Evolutionary conservation across 2,797 vertebrate genomes (phyloP), one percentile per base, ranked within the genome.

Genomic region (Anomalospiza imberbis): DNA sequence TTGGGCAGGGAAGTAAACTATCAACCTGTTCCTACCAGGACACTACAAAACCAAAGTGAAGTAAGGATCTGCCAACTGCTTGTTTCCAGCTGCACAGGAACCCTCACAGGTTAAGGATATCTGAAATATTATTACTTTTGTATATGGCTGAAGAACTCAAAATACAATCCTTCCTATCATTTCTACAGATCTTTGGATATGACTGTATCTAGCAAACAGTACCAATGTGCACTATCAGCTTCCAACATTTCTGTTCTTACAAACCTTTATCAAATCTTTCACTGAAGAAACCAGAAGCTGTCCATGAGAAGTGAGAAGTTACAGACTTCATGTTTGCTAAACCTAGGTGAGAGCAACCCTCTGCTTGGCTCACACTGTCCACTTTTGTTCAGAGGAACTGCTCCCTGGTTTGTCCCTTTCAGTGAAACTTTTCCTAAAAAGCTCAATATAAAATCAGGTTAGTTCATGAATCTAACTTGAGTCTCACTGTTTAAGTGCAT

Each of bases 151-250:
- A 97, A 90, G 89, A 96, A 97, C 93, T 97, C 93, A 74, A 90
- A 94, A 71, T 57, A 84, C 72, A 85, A 94, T 89, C 54, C 67
- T 94, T 91, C 55, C 44, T 80, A 73, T 40, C 7, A 51, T 76
- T 93, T 61, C 74, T 82, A 78, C 6, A 81, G 48, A 62, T 95
- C 87, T 97, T 97, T 97, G 96, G 95, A 94, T 88, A 89, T 12
- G 47, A 91, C 53, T 84, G 61, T 70, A 63, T 75, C 94, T 72
- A 97, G 84, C 25, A 57, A 88, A 79, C 22, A 47, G 67, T 47
- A 57, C 40, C 57, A 63, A 73, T 5, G 4, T 12, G 26, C 68
- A 66, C 28, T 44, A 42, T 36, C 42, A 72, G 44, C 61, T 95
- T 74, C 63, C 63, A 77, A 7, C 67, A 63, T 24, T 53, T 87